A percentile compares a stretch with the other conserved stretches of the same genome.
These are phyloP conservation scores for Helogale parvula DNA, from an alignment of 2,113 vertebrate species.

Conservation along the genomic window DNA sequence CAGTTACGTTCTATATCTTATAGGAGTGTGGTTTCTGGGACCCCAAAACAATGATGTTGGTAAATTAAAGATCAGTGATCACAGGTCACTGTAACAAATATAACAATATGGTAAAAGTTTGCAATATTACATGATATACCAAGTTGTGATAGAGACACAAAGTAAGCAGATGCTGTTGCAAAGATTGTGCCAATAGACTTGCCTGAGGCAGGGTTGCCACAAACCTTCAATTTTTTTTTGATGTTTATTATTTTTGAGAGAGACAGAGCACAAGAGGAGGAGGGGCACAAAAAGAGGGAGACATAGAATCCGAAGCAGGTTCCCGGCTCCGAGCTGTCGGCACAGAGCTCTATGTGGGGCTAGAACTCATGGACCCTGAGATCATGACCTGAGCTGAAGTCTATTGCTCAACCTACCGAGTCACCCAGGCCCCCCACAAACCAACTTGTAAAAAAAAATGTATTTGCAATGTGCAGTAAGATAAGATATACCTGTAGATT, in stretches of 20 bases:
- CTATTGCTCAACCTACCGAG: too few relatives aligned
- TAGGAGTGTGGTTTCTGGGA: neutral
- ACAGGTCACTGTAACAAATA: neutral
- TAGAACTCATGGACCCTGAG: too few relatives aligned
- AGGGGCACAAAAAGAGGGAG: too few relatives aligned
- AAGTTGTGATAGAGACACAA: neutral
- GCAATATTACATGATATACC: neutral
- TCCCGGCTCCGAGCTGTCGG: too few relatives aligned
- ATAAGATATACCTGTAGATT: neutral
- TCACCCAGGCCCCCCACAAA: too few relatives aligned
- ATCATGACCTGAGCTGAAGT: too few relatives aligned
- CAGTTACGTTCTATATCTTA: neutral
- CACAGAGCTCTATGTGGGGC: too few relatives aligned
- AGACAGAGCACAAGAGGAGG: too few relatives aligned
- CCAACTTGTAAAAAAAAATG: neutral
- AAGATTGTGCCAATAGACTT: neutral
- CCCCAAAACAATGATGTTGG: neutral
- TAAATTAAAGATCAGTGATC: neutral
- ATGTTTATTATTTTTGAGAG: too few relatives aligned
- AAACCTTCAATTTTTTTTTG: neutral
- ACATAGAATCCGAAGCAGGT: too few relatives aligned
- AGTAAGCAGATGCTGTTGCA: neutral
- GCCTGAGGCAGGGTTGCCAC: neutral
- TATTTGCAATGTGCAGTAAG: neutral
- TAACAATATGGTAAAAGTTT: neutral